Evolutionary conservation across 2,888 invertebrate genomes (phyloP).

Genomic region (Drosophila tanythrix): DNA sequence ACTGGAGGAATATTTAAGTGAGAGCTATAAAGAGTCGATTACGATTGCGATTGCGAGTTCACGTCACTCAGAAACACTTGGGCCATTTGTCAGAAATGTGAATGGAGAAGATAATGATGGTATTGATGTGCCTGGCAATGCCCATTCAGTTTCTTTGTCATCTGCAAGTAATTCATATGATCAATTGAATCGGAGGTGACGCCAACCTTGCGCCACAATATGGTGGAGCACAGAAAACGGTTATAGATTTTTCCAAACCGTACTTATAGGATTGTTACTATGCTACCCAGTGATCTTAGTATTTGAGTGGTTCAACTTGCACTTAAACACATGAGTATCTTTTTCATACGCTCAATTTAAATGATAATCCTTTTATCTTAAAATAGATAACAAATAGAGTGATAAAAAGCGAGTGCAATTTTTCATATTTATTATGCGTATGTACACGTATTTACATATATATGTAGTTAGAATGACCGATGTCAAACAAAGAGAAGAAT

Average conservation of each 20-base stretch:
- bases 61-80: not conserved
- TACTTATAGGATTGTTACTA: slow-evolving; percentile 50
- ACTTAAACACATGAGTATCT: not conserved
- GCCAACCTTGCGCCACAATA: slow-evolving; percentile 35
- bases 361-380: too few relatives aligned
- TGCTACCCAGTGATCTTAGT: slow-evolving; percentile 44
- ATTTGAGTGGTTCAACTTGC: slow-evolving; percentile 22
- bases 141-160: slow-evolving; percentile 1
- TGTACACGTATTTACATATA: not conserved
- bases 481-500: not conserved
- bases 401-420: not conserved
- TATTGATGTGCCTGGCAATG: slow-evolving; percentile 57
- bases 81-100: not conserved
- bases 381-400: not conserved
- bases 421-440: not conserved
- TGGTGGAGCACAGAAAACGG: slow-evolving; percentile 29
- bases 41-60: not conserved
- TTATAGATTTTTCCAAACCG: slow-evolving; percentile 13
- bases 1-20: slow-evolving; percentile 53
- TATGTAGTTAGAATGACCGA: not conserved
- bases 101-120: slow-evolving; percentile 29
- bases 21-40: not conserved
- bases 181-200: slow-evolving; percentile 48
- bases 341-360: not conserved
- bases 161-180: not conserved